Base-by-base conservation (phyloP, 2,113 vertebrate genomes). In the Phodopus roborovskii region DNA sequence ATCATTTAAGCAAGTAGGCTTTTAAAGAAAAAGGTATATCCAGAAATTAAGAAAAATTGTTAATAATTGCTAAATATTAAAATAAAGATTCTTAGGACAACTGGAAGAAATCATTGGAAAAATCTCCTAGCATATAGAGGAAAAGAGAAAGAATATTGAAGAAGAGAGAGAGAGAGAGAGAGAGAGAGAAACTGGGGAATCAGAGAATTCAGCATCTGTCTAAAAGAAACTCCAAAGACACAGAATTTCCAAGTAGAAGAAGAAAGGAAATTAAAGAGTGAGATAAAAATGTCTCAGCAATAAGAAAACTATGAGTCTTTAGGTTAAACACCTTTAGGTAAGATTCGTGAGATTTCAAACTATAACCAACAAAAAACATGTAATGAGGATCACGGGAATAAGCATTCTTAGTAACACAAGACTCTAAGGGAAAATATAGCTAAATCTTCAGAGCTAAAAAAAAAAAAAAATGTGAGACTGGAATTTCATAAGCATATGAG, bases 71-170 rank as follows among this genome's bases (percentile, higher is more conserved):
- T 68, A 12, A 70, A n/a, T 53, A n/a, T 9, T 45, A 92, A 95
- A 90, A 86, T 56, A 85, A 96, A 95, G n/a, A 33, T 73, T 56
- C 20, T 45, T 93, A 91, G 78, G 48, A 89, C 12, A 60, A 56
- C n/a, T 85, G 73, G 42, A 85, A 70, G 83, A 64, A 91, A 94
- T 92, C 5, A 93, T 36, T 68, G 60, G 48, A 8, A 28, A 77
- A 93, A 92, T 86, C 7, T 70, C 15, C 16, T 26, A 66, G 60
- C 75, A 78, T 13, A 77, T 33, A 42, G n/a, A 39, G 19, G 19
- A 45, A 78, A 58, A 53, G 48, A 56, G 15, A 75, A 66, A 77
- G 39, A 50, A 45, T 39, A 58, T 58, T 82, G 24, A 11, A 73
- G 58, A 58, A 53, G 26, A 48, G 45, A 48, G 26, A 24, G 20